A percentile compares a stretch with the other conserved stretches of the same genome.
phyloP scores from a whole-genome alignment of 2,797 vertebrate species.

The Sparus aurata region DNA sequence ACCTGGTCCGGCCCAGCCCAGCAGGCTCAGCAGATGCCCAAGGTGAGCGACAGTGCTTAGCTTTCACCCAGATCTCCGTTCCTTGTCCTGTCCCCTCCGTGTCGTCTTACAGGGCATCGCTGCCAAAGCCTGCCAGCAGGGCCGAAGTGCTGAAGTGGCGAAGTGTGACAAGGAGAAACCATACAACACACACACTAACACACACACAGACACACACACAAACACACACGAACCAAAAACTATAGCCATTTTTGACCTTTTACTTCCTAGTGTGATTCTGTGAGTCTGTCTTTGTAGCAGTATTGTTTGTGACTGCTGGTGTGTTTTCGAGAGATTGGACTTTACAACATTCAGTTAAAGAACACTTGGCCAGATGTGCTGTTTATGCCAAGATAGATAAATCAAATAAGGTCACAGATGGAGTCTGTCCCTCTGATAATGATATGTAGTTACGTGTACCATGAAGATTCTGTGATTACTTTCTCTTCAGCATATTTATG shows the following conservation, averaged over 20 bases:
- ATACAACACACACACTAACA: constrained; percentile 25
- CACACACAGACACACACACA: not conserved
- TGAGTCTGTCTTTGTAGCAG: constrained; percentile 1
- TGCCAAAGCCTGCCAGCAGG: constrained; percentile 57
- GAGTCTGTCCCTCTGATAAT: constrained; percentile 27
- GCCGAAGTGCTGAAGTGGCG: constrained; percentile 66
- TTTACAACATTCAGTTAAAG: constrained; percentile 10
- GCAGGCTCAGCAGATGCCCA: constrained; percentile 73
- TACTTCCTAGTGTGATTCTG: constrained; percentile 1
- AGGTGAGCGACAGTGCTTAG: constrained; percentile 78
- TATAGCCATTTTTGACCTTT: constrained; percentile 20
- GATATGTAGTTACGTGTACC: not conserved
- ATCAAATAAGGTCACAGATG: constrained; percentile 47
- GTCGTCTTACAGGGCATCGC: constrained; percentile 77
- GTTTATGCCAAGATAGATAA: constrained; percentile 15
- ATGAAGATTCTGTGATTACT: constrained; percentile 6
- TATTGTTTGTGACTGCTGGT: constrained; percentile 13
- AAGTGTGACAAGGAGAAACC: constrained; percentile 58
- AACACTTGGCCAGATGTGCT: constrained; percentile 28
- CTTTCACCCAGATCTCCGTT: constrained; percentile 69
- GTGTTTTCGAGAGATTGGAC: constrained; percentile 22
- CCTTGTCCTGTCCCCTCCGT: constrained; percentile 52
- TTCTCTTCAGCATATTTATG: not conserved
- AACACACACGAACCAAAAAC: constrained; percentile 14
- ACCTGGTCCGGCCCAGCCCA: constrained; percentile 3